Conservation (phyloP, 2,113 vertebrate genomes). For the Dermatemys mawii region DNA sequence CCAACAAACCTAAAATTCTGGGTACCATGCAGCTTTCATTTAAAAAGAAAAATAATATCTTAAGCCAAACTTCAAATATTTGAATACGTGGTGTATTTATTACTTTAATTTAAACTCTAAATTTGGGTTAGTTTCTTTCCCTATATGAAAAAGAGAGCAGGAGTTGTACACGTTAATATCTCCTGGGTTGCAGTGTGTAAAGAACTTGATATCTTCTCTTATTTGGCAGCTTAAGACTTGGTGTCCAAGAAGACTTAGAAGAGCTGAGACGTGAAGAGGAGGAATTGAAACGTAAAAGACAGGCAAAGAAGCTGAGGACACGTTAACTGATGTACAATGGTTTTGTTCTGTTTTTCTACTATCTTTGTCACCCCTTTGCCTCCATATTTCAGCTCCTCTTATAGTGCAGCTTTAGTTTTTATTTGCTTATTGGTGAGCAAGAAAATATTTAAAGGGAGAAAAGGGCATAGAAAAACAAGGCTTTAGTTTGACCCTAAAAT, state of each 20-base stretch:
- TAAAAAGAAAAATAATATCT: background rate
- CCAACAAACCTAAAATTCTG: background rate
- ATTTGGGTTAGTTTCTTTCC: background rate
- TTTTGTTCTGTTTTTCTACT: conserved; percentile 49
- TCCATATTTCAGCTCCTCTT: conserved; percentile 47
- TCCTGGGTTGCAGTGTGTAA: conserved; percentile 23
- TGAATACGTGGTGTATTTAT: background rate
- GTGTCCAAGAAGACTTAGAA: conserved; percentile 91
- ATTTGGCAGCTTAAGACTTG: conserved; percentile 85
- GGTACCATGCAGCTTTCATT: background rate
- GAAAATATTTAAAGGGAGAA: conserved; percentile 67
- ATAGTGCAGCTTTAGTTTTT: conserved; percentile 62
- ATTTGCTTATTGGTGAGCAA: conserved; percentile 68
- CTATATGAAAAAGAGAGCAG: fast-evolving
- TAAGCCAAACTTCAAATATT: background rate
- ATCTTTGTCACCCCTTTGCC: conserved; percentile 31
- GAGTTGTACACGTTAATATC: background rate
- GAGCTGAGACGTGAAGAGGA: conserved; percentile 89
- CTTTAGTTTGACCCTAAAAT: conserved; percentile 72
- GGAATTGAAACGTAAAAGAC: conserved; percentile 81
- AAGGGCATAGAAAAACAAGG: conserved; percentile 64
- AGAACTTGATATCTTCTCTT: background rate
- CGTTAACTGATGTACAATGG: conserved; percentile 68
- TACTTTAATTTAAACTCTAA: background rate
- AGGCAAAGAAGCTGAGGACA: conserved; percentile 84